Conservation (phyloP, 2,797 vertebrate genomes). For the Lindbergichthys nudifrons region DNA sequence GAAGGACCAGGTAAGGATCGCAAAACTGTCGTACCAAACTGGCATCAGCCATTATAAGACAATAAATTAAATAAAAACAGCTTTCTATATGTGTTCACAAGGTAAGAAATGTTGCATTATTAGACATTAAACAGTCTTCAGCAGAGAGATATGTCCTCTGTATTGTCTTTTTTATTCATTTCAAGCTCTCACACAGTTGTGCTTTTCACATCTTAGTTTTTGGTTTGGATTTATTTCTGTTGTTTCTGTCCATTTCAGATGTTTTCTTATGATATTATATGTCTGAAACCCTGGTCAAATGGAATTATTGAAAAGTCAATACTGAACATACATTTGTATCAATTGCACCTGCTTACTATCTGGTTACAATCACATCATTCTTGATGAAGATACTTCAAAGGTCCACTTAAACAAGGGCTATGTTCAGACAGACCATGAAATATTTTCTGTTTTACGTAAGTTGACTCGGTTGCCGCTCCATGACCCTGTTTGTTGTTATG, state of each 20-base stretch:
- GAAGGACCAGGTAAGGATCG: constrained; percentile 90
- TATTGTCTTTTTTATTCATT: background rate
- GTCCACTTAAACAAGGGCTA: too few relatives aligned
- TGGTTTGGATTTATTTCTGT: background rate
- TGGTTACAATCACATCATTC: too few relatives aligned
- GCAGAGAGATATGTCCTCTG: background rate
- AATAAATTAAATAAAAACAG: background rate
- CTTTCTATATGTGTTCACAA: background rate
- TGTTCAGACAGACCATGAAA: background rate
- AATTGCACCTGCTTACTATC: background rate
- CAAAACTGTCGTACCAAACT: background rate
- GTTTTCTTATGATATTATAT: background rate
- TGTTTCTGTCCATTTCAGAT: background rate
- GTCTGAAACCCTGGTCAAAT: background rate
- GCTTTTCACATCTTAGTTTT: background rate
- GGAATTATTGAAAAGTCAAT: background rate
- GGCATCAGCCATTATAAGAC: background rate
- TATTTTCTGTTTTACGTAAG: constrained; percentile 8
- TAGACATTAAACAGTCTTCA: background rate
- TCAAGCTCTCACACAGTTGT: background rate
- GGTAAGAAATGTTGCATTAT: background rate
- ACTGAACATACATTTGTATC: background rate
- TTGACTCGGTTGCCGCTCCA: constrained; percentile 26
- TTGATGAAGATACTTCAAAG: too few relatives aligned
- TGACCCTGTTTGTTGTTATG: constrained; percentile 42